Base-by-base conservation (phyloP, 2,888 invertebrate species). In the Rhyacophila evoluta region DNA sequence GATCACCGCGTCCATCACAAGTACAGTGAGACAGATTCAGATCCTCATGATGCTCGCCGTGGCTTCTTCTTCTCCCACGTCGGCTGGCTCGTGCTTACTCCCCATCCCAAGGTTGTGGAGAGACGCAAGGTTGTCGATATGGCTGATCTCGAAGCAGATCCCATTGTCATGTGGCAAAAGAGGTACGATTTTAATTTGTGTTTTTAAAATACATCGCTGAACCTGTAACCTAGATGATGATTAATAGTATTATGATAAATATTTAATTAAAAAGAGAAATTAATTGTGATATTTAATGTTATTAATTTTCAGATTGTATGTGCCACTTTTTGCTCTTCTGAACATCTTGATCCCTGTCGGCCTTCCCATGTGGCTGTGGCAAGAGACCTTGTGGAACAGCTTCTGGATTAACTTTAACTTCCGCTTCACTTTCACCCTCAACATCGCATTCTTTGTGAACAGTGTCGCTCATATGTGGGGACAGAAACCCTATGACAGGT, bases 401-500 rank as follows among this genome's bases (percentile, higher is more conserved):
- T 97, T 96, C 87, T 94, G 95, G 90, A 91, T 97, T 6, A 94
- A 95, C 84, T 96, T 95, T 85, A 93, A 96, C 81, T 91, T 93
- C 83, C 92, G 98, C 72, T 98, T 97, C 88, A 94, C 94, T 75
- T 89, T 94, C 82, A 95, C 95, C 0, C 91, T 98, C 6, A 97
- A 98, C 87, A 94, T 96, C 83, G 98, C 98, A 0, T 98, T 95
- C 91, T 93, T 95, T 84, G 97, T 98, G n/a, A 98, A 98, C 87
- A 97, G 97, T 85, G 94, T 95, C 10, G 98, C 98, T 0, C 98
- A 98, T 86, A 92, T 96, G 90, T 97, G 95, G 92, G 98, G 98
- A n/a, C 93, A 93, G 83, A 94, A 93, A 85, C 98, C 98, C 0
- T 98, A 97, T 85, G 98, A 98, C 87, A 94, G 91, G 94, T 94